A percentile compares a stretch with the other conserved stretches of the same genome.
Evolutionary conservation across 2,113 vertebrate species (phyloP).

Genomic region (Gobiocypris rarus): DNA sequence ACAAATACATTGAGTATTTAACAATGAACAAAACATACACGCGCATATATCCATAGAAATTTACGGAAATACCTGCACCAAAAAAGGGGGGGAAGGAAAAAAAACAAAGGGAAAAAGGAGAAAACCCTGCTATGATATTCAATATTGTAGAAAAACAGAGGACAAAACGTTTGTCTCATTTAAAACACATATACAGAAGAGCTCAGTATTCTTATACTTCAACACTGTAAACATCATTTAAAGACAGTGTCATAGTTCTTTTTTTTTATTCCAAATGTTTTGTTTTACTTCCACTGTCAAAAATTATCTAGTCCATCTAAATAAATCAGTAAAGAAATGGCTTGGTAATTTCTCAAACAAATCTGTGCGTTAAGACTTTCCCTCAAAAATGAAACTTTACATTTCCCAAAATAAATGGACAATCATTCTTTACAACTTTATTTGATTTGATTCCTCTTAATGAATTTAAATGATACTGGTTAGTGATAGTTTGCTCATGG

Average conservation of each 20-base stretch:
- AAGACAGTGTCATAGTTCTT: slow-evolving; percentile 89
- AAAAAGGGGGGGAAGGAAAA: slow-evolving; percentile 66
- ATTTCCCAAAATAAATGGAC: slow-evolving; percentile 47
- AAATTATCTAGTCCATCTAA: slow-evolving; percentile 22
- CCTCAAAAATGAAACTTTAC: slow-evolving; percentile 44
- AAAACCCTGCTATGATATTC: slow-evolving; percentile 91
- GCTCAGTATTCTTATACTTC: slow-evolving; percentile 97
- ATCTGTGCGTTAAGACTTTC: slow-evolving; percentile 41
- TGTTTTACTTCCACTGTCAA: slow-evolving; percentile 39
- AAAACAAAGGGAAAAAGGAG: slow-evolving; percentile 78
- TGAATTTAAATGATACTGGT: slow-evolving; percentile 28
- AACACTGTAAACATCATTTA: slow-evolving; percentile 99
- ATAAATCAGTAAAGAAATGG: slow-evolving; percentile 35
- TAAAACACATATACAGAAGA: slow-evolving; percentile 96
- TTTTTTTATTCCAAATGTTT: slow-evolving; percentile 63
- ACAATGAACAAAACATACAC: slow-evolving; percentile 95
- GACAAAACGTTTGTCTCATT: slow-evolving; percentile 87
- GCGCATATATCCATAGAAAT: slow-evolving; percentile 82
- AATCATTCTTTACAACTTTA: slow-evolving; percentile 27
- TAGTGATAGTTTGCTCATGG: neutral
- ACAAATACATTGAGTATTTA: slow-evolving; percentile 94
- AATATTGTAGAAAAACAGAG: slow-evolving; percentile 84
- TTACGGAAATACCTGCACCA: slow-evolving; percentile 90
- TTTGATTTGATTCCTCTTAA: slow-evolving; percentile 39
- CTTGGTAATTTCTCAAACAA: slow-evolving; percentile 37